Base-by-base conservation (phyloP, 2,888 invertebrate genomes). In the Therioaphis trifolii region DNA sequence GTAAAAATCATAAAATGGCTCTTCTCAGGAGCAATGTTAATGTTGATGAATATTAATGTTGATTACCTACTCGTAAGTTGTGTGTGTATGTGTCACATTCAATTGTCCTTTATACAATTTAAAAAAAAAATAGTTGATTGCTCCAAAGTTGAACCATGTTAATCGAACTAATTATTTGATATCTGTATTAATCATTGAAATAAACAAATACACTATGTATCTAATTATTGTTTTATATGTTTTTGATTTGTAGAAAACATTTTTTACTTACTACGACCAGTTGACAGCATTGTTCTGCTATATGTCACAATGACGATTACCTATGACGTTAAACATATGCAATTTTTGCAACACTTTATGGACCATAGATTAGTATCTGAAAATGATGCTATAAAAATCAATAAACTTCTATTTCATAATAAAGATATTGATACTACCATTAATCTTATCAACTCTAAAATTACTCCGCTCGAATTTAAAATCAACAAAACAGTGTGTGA, bases 291-390 rank as follows among this genome's bases (percentile, higher is more conserved):
- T 21, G 11, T 49, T 52, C 11, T 5, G 15, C 52, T 52, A 49
- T 18, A 18, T 52, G 0, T 52, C 9, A 9, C 15, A 58, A 58
- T 1, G 14, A 82, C 74, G 82, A 18, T 46, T 0, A 74, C 72
- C 61, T 46, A 61, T 14, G 7, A 66, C 29, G n/a, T n/a, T n/a
- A 52, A 74, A 40, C 82, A 82, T n/a, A 82, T 15, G 72, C 52
- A 63, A 21, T 74, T 82, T 40, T 82, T 82, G 5, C 82, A 82
- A 35, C 63, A 63, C 46, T 82, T 82, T 7, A 82, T 82, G 82
- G 18, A 49, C 0, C 21, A 63, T 14, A 82, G 82, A 74, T 35
- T 63, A 1, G 82, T 82, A n/a, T 18, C 35, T 1, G 49, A 74
- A 66, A 18, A 2, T 0, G 24, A 49, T 18, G 82, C 63, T 14